Conservation (phyloP, 2,797 vertebrate species). For the Tolypeutes matacus region DNA sequence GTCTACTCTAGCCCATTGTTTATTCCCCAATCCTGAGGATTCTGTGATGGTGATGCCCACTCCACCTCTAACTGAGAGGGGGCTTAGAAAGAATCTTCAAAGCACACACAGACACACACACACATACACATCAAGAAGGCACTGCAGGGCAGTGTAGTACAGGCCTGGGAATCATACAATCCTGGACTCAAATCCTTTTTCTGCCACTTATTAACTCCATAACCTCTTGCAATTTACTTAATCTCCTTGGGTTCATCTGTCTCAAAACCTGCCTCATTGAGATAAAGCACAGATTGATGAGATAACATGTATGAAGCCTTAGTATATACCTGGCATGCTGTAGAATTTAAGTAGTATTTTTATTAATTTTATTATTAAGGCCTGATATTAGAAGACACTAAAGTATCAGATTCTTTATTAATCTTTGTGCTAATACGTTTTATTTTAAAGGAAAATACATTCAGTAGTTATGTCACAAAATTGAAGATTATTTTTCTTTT, state of each 20-base stretch:
- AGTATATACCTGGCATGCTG: not conserved
- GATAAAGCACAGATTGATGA: not conserved
- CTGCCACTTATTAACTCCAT: not conserved
- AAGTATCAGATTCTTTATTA: not conserved
- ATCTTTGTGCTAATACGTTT: not conserved
- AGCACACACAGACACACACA: not conserved
- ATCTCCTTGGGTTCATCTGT: not conserved
- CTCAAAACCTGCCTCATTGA: not conserved
- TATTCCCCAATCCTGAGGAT: no score
- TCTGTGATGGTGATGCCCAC: no score
- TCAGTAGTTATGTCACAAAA: constrained; percentile 5
- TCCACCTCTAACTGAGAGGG: no score
- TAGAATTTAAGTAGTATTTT: not conserved
- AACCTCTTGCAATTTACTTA: not conserved
- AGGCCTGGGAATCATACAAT: not conserved
- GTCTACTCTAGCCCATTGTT: no score
- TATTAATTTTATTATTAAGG: not conserved
- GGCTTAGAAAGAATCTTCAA: not conserved
- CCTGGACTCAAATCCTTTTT: not conserved
- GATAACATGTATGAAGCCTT: not conserved
- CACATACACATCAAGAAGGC: not conserved
- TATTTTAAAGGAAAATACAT: constrained; percentile 40
- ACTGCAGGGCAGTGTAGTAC: not conserved
- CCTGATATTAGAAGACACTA: constrained; percentile 25
- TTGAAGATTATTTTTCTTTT: not conserved